Evolutionary conservation across 1,140 invertebrate genomes (phyloP).

Genomic region (Paraescarpia echinospica): DNA sequence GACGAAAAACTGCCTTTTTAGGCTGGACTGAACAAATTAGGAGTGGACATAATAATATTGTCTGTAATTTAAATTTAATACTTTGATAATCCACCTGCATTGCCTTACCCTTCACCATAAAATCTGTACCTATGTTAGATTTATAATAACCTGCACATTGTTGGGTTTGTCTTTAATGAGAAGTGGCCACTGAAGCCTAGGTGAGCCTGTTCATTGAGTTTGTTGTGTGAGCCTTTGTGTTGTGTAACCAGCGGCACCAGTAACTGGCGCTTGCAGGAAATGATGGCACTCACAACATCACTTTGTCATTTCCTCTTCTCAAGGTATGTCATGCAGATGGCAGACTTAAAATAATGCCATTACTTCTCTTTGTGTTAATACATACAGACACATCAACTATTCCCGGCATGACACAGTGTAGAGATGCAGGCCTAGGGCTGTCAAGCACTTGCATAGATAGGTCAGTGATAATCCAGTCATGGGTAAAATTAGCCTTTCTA

Average conservation of each 20-base stretch:
- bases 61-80: too few species aligned
- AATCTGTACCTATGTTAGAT: background rate
- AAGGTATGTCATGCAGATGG: background rate
- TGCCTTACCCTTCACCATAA: too few species aligned
- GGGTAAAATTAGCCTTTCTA: background rate
- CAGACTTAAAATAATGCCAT: background rate
- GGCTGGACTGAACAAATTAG: too few species aligned
- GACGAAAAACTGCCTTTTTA: too few species aligned
- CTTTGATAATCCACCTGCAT: too few species aligned
- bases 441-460: background rate
- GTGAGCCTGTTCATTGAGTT: background rate
- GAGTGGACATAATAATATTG: too few species aligned
- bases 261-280: background rate
- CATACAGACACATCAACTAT: background rate
- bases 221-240: background rate
- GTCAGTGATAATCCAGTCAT: background rate
- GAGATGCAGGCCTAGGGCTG: background rate
- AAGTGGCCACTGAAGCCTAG: background rate
- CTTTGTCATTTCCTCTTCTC: background rate
- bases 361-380: background rate
- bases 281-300: background rate
- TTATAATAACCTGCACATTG: background rate
- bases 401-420: background rate
- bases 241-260: background rate
- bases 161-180: background rate